These are phyloP conservation scores for Butastur rufipennis DNA, from an alignment of 2,113 vertebrate species.

Conservation along the genomic window DNA sequence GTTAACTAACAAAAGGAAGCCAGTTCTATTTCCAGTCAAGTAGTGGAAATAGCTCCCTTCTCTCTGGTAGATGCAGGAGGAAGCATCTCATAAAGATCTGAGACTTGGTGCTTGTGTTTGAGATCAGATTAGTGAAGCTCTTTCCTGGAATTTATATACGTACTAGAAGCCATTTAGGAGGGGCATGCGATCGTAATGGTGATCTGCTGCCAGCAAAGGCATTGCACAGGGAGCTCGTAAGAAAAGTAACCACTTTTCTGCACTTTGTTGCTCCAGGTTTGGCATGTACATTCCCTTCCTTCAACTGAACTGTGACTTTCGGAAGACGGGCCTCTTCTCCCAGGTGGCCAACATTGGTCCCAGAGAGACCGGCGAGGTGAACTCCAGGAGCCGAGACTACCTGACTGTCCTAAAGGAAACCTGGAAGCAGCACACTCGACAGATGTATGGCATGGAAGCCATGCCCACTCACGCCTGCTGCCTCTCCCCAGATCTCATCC, in stretches of 20 bases:
- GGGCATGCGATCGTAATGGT: accelerated
- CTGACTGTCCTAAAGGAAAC: constrained; percentile 90
- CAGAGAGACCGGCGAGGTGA: constrained; percentile 78
- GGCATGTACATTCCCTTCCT: constrained; percentile 99
- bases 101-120: background rate
- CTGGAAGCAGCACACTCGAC: constrained; percentile 94
- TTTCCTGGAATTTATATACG: background rate
- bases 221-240: accelerated
- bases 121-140: background rate
- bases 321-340: constrained; percentile 79
- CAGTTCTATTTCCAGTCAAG: background rate
- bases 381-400: constrained; percentile 84
- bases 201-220: background rate
- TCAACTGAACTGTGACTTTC: constrained; percentile 87
- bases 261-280: constrained; percentile 75
- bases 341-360: constrained; percentile 84
- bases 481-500: constrained; percentile 94
- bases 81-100: background rate
- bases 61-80: background rate
- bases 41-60: background rate
- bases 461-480: constrained; percentile 98
- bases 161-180: accelerated
- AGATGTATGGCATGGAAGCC: constrained; percentile 86
- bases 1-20: background rate
- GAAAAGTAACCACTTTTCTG: background rate